Conservation (phyloP, 1,140 invertebrate genomes). For the Neodiprion lecontei region DNA sequence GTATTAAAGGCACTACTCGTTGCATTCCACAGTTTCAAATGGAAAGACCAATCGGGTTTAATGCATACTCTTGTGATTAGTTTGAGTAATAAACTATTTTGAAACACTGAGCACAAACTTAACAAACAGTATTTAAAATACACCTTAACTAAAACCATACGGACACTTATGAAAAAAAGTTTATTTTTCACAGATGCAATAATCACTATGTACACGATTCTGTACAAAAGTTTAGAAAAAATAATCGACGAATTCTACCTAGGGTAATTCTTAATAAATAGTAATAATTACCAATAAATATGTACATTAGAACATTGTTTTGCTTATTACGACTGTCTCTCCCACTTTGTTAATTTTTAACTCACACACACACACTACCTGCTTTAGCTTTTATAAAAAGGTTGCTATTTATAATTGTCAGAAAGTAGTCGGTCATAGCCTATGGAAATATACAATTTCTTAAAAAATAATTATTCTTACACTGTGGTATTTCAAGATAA, state of each 20-base stretch:
- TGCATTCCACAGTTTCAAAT: not conserved
- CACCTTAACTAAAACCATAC: no score
- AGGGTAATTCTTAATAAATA: slow-evolving; percentile 26
- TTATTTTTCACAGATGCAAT: slow-evolving; percentile 40
- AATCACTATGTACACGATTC: slow-evolving; percentile 40
- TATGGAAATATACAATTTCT: slow-evolving; percentile 40
- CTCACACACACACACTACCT: not conserved
- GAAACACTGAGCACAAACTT: no score
- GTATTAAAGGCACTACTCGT: not conserved
- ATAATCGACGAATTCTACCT: slow-evolving; percentile 35
- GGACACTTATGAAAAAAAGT: slow-evolving; percentile 35
- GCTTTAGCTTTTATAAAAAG: slow-evolving; percentile 32
- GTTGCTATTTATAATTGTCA: slow-evolving; percentile 30
- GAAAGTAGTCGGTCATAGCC: slow-evolving; percentile 26
- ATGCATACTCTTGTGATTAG: no score
- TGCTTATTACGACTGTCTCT: slow-evolving; percentile 1
- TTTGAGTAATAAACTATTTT: no score
- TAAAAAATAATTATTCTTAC: slow-evolving; percentile 21
- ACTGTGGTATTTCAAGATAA: slow-evolving; percentile 10
- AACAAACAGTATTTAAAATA: no score
- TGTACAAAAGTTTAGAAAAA: slow-evolving; percentile 51
- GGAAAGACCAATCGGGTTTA: no score
- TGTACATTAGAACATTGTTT: slow-evolving; percentile 41
- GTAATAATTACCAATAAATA: slow-evolving; percentile 34
- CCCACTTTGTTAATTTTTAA: not conserved